phyloP scores from a whole-genome alignment of 2,888 invertebrate species.

The Agrotis exclamationis region DNA sequence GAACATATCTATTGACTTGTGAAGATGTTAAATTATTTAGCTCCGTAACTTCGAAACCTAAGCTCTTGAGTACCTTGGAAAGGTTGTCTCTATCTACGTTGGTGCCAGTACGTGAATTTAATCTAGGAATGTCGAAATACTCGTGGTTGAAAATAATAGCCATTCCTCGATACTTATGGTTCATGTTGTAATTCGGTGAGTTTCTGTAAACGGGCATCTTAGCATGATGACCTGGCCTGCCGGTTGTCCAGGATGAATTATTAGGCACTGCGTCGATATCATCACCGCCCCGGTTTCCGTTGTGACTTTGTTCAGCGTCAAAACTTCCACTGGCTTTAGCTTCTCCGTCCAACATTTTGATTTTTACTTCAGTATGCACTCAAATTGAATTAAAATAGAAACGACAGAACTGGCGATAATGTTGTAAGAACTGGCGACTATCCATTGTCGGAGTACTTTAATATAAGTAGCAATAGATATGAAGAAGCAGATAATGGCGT shows the following conservation, averaged over 20 bases:
- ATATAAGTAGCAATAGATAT: too few species aligned
- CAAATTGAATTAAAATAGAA: background rate
- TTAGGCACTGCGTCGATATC: constrained; percentile 85
- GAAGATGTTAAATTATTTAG: constrained; percentile 90
- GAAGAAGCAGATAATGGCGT: too few species aligned
- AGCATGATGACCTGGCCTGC: too few species aligned
- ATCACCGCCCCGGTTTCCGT: constrained; percentile 87
- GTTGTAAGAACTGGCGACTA: background rate
- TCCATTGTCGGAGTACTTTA: too few species aligned
- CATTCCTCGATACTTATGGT: constrained; percentile 94
- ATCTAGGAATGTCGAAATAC: constrained; percentile 93
- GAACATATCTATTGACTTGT: too few species aligned
- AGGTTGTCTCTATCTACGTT: constrained; percentile 96
- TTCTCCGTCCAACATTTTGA: constrained; percentile 72
- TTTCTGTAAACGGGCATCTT: constrained; percentile 93
- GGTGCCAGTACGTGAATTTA: constrained; percentile 95
- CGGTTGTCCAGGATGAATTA: too few species aligned
- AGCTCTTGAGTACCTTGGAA: constrained; percentile 91
- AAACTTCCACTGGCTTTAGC: constrained; percentile 64
- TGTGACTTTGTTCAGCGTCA: constrained; percentile 85
- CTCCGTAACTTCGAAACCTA: constrained; percentile 94
- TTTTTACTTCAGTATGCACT: constrained; percentile 8
- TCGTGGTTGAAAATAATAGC: constrained; percentile 98
- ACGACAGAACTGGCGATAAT: constrained; percentile 1
- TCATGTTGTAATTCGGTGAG: constrained; percentile 96